A percentile compares a stretch with the other conserved stretches of the same genome.
Conservation (phyloP, 2,888 invertebrate species). For the Phortica okadai region DNA sequence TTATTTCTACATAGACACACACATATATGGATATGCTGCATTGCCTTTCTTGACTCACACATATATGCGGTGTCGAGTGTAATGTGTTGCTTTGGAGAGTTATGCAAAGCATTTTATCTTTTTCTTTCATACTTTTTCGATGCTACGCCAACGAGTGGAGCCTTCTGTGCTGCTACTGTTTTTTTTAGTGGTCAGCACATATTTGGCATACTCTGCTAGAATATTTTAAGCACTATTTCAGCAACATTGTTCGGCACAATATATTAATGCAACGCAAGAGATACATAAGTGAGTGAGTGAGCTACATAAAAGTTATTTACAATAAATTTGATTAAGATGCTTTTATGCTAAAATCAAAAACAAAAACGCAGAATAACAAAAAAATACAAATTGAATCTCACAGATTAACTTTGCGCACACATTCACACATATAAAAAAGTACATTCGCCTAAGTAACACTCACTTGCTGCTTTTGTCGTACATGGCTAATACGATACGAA, state of each 20-base stretch:
- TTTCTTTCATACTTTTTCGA: conserved; percentile 5
- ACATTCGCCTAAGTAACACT: too few relatives aligned
- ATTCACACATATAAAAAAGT: neutral
- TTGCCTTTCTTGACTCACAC: conserved; percentile 47
- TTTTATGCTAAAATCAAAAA: conserved; percentile 48
- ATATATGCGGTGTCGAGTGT: conserved; percentile 18
- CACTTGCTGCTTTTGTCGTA: neutral
- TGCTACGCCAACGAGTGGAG: conserved; percentile 31
- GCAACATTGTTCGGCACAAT: conserved; percentile 50
- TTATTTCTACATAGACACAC: conserved; percentile 1
- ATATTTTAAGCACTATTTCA: conserved; percentile 46
- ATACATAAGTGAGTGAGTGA: neutral
- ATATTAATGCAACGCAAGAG: conserved; percentile 63
- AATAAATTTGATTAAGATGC: conserved; percentile 68
- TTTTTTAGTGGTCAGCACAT: conserved; percentile 45
- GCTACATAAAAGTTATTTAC: conserved; percentile 62
- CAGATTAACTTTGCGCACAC: neutral
- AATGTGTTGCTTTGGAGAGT: conserved; percentile 51
- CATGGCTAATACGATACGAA: neutral
- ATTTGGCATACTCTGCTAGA: conserved; percentile 55
- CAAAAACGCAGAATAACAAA: conserved; percentile 35
- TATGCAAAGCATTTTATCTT: conserved; percentile 57
- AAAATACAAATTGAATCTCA: conserved; percentile 43
- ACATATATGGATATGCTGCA: conserved; percentile 47
- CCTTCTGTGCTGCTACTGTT: conserved; percentile 29